Evolutionary conservation across 1,140 invertebrate species (phyloP), one percentile per base, ranked within the genome.

Genomic region (Drosophila kanapiae): DNA sequence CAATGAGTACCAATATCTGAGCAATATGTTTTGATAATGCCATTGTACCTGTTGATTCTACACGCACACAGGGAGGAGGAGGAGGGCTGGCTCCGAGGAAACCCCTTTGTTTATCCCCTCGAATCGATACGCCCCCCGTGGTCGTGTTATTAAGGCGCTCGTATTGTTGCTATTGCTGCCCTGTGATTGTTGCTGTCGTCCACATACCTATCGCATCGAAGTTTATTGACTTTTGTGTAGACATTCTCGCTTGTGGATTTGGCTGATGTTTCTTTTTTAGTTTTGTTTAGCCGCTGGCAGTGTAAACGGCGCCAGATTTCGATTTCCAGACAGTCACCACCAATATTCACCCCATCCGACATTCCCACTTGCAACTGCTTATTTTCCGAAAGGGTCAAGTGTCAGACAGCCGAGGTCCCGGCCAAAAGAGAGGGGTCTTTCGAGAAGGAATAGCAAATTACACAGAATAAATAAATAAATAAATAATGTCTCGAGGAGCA

Each of bases 241-340:
- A 58, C 72, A 74, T 72, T 72, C 67, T 72, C 68, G 68, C 9
- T 23, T 72, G 67, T 74, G 56, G 53, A 82, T 86, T 83, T 83
- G 82, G 82, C 82, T 86, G 84, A 88, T 83, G 80, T 88, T 84
- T 78, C 67, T 87, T 78, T 87, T 58, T 81, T 79, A 77, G 77
- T 87, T 88, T 81, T 82, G 79, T 83, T 87, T 88, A 83, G 80
- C 84, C 78, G 77, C 65, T 56, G 85, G 84, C 85, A 71, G 23
- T 90, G 85, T 85, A 84, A 88, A 72, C 84, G 84, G 84, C 84
- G 84, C 84, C 84, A 88, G 84, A 90, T 88, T 88, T 74, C 70
- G 70, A 71, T 70, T 74, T 90, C 69, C 80, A 87, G 84, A 87
- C 84, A 69, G 83, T 83, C 84, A 74, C 80, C 83, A 79, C 80